Conservation (phyloP, 2,797 vertebrate genomes). For the Sus cebifrons region DNA sequence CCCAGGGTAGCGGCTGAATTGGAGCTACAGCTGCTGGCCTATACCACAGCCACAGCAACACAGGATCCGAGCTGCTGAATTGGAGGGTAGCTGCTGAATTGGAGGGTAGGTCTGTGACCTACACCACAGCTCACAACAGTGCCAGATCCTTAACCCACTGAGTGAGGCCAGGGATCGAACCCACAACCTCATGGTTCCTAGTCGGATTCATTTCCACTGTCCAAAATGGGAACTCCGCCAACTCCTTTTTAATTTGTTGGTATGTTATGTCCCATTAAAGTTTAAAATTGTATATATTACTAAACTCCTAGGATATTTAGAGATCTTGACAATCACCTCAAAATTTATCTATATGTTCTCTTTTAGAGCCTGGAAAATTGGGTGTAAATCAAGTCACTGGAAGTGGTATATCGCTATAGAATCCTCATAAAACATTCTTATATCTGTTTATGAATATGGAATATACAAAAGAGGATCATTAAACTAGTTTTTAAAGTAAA, state of each 20-base stretch:
- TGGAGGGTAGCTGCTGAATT: no score
- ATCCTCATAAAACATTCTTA: neutral
- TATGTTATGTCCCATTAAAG: neutral
- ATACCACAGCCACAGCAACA: no score
- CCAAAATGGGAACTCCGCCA: neutral
- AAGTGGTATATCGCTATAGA: neutral
- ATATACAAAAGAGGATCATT: neutral
- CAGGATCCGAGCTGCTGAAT: no score
- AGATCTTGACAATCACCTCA: neutral
- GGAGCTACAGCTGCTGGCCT: no score
- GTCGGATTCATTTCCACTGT: no score
- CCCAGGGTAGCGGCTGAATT: no score
- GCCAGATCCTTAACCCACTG: no score
- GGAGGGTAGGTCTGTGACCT: no score
- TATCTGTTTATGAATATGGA: neutral
- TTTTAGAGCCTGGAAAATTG: neutral
- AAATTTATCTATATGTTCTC: constrained; percentile 1
- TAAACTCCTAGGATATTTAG: neutral
- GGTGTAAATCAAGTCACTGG: constrained; percentile 7
- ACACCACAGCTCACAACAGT: no score
- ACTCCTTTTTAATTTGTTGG: neutral
- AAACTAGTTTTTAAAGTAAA: neutral
- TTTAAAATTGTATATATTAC: neutral
- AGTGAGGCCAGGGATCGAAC: no score
- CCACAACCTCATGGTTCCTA: no score